phyloP scores from a whole-genome alignment of 2,113 vertebrate genomes.

The Notarius quadriscutis region DNA sequence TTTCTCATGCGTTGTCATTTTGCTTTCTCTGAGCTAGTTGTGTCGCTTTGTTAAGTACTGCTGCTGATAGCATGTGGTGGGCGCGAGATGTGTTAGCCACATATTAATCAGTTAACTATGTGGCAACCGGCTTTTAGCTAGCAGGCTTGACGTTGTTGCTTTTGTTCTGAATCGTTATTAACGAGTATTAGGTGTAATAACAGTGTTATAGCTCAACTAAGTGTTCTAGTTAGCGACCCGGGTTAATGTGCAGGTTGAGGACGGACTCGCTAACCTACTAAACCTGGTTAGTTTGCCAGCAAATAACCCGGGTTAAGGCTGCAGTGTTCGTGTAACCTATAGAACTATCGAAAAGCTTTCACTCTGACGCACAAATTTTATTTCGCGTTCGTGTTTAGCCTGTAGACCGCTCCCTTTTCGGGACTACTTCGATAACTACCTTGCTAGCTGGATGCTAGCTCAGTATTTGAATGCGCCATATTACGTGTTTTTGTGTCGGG shows the following conservation, averaged over 20 bases:
- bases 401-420: constrained; percentile 23
- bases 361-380: neutral
- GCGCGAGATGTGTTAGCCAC: constrained; percentile 10
- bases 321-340: neutral
- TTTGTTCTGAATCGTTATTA: neutral
- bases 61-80: constrained; percentile 30
- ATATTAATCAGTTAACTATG: constrained; percentile 18
- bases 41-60: constrained; percentile 10
- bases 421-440: neutral
- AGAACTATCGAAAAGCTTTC: neutral
- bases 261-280: constrained; percentile 3
- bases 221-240: neutral
- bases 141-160: neutral
- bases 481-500: constrained; percentile 4
- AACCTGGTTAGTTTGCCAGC: neutral
- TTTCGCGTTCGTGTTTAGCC: neutral
- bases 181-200: neutral
- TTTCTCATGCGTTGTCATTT: neutral
- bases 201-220: neutral
- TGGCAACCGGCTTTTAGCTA: neutral
- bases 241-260: neutral
- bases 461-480: constrained; percentile 22
- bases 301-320: too few relatives aligned
- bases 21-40: constrained; percentile 4
- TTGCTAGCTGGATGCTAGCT: constrained; percentile 21